phyloP scores from a whole-genome alignment of 2,797 vertebrate genomes.

The Hippocampus kuda region DNA sequence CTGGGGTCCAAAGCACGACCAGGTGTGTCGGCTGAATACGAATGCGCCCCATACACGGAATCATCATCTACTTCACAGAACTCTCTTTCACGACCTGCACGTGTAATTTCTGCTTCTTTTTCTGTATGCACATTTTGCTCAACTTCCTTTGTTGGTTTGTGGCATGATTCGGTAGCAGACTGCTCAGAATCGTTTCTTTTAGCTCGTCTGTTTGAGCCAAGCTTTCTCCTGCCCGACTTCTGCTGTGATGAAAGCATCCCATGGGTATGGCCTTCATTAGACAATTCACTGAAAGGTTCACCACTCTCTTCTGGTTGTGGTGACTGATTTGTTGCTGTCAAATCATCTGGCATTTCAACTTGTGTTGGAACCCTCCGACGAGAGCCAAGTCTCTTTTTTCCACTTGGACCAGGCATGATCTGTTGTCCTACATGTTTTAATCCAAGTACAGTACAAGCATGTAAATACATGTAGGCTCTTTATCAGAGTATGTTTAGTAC shows the following conservation, averaged over 20 bases:
- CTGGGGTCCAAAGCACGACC: not conserved
- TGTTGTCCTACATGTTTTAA: not conserved
- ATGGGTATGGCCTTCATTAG: not conserved
- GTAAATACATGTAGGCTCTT: not conserved
- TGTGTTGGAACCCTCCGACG: constrained; percentile 22
- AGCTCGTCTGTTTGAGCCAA: not conserved
- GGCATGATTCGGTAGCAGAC: not conserved
- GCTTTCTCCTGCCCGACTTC: not conserved
- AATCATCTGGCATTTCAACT: constrained; percentile 9
- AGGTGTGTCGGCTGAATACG: not conserved
- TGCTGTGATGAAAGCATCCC: constrained; percentile 11
- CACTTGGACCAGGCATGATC: constrained; percentile 13
- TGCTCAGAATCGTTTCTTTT: not conserved
- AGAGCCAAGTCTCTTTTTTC: constrained; percentile 55
- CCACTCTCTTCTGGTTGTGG: constrained; percentile 11
- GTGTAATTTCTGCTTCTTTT: not conserved
- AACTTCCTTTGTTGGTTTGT: constrained; percentile 2
- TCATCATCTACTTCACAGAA: not conserved
- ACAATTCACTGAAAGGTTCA: not conserved
- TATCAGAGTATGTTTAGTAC: not conserved
- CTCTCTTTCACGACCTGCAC: too few species aligned
- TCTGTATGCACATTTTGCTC: not conserved
- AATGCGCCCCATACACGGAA: not conserved
- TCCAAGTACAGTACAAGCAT: not conserved
- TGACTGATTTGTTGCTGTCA: not conserved